Base-by-base conservation (phyloP, 2,888 invertebrate species). In the Camptogramma bilineatum region DNA sequence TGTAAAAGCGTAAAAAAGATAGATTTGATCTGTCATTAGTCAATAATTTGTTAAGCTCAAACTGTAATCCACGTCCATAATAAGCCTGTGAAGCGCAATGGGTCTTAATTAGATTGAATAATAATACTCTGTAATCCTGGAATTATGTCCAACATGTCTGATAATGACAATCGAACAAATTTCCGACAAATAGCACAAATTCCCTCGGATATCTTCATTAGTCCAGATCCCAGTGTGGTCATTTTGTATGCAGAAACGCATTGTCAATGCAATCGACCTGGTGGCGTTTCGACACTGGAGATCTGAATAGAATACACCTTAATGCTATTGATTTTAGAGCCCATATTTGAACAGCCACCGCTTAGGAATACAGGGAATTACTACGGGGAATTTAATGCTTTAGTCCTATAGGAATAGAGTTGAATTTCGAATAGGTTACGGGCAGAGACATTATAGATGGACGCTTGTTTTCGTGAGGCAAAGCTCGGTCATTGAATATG, bases 181-280 rank as follows among this genome's bases (percentile, higher is more conserved):
- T 68, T 58, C 68, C 67, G 51, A 57, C 68, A 71, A 70, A 70
- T 70, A 73, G 69, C 68, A 73, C 78, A 75, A 74, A 75, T 75
- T 76, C 72, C 55, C 39, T 57, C 66, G 68, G 69, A 73, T 75
- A 72, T 79, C 73, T 76, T 79, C 76, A 81, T 79, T 78, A 74
- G 75, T 71, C 55, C 56, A 46, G 64, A 69, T 79, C 75, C 79
- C 76, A 60, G 71, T 62, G 68, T 72, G 77, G 78, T 79, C 81
- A 83, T 87, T 86, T 76, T 73, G 83, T 78, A 86, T 85, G 85
- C 84, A 75, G 73, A 72, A 74, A 72, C 74, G 81, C 83, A 83
- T 79, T 73, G 78, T 71, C 80, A 72, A 78, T 83, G 83, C 85
- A 82, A 84, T 82, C 78, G 81, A 79, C 71, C 79, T 73, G 73